Conservation (phyloP, 92 coral and sea anemone genomes). For the Pocillopora meandrina region DNA sequence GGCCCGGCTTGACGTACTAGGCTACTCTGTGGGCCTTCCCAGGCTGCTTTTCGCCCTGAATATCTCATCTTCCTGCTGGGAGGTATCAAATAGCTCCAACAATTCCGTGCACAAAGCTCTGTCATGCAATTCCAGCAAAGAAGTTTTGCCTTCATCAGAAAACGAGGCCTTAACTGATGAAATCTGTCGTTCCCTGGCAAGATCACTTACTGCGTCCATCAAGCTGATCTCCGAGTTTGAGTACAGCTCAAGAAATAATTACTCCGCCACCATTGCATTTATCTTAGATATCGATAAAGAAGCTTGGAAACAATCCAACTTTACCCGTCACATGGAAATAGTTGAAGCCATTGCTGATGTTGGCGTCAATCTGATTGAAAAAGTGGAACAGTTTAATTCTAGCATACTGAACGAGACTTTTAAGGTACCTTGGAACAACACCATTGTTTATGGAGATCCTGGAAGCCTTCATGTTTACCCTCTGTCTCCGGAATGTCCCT, state of each 20-base stretch:
- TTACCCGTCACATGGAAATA: not conserved
- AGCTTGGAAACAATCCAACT: not conserved
- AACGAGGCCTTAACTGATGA: not conserved
- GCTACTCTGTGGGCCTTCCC: conserved; percentile 59
- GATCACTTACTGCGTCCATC: not conserved
- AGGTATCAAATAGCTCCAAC: not conserved
- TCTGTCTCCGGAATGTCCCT: conserved; percentile 21
- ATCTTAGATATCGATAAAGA: not conserved
- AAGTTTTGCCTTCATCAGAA: not conserved
- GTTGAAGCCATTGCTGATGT: not conserved
- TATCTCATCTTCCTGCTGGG: conserved; percentile 21
- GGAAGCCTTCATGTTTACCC: conserved; percentile 9
- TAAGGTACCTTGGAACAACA: conserved; percentile 11
- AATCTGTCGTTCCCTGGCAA: not conserved
- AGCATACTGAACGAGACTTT: conserved; percentile 20
- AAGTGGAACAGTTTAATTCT: conserved; percentile 11
- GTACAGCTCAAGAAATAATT: not conserved
- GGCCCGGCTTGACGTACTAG: conserved; percentile 59
- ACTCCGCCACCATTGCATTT: not conserved
- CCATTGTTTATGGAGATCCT: conserved; percentile 1
- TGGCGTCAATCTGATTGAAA: not conserved
- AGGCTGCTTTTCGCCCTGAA: conserved; percentile 45
- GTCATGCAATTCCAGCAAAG: not conserved
- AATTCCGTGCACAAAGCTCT: not conserved
- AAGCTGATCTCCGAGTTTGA: not conserved